Evolutionary conservation across 2,113 vertebrate species (phyloP).

Genomic region (Arenaria interpres): DNA sequence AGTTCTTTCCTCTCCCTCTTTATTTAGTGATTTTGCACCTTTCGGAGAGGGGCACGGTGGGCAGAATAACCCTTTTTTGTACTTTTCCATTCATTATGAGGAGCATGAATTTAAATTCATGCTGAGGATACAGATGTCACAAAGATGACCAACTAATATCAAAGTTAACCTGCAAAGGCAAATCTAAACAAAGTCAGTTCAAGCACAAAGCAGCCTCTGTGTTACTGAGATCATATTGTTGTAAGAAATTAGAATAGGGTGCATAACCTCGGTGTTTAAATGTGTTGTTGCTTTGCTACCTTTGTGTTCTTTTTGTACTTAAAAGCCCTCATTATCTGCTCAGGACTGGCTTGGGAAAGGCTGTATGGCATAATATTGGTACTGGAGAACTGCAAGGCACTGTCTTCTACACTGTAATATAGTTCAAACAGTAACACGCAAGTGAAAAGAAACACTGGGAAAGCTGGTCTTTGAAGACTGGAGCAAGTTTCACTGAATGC

Average conservation of each 20-base stretch:
- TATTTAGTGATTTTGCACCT: constrained; percentile 13
- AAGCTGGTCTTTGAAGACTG: not conserved
- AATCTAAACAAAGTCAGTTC: not conserved
- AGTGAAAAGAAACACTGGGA: not conserved
- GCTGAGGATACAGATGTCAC: not conserved
- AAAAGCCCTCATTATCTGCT: not conserved
- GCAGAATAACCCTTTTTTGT: not conserved
- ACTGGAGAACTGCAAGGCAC: not conserved
- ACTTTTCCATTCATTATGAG: not conserved
- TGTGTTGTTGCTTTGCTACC: not conserved
- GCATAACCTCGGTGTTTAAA: not conserved
- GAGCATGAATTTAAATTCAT: not conserved
- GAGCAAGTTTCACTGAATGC: not conserved
- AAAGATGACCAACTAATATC: not conserved
- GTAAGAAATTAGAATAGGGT: not conserved
- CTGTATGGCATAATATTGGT: not conserved
- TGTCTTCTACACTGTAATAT: not conserved
- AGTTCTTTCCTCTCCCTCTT: not conserved
- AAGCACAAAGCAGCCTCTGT: not conserved
- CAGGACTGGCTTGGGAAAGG: not conserved
- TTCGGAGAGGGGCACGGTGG: not conserved
- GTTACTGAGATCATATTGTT: not conserved
- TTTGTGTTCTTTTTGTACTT: not conserved
- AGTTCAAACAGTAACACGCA: not conserved
- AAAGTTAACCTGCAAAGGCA: not conserved